A percentile compares a stretch with the other conserved stretches of the same genome.
These are phyloP conservation scores for Clarias laeviceps DNA, from an alignment of 2,797 vertebrate genomes.

Conservation along the genomic window DNA sequence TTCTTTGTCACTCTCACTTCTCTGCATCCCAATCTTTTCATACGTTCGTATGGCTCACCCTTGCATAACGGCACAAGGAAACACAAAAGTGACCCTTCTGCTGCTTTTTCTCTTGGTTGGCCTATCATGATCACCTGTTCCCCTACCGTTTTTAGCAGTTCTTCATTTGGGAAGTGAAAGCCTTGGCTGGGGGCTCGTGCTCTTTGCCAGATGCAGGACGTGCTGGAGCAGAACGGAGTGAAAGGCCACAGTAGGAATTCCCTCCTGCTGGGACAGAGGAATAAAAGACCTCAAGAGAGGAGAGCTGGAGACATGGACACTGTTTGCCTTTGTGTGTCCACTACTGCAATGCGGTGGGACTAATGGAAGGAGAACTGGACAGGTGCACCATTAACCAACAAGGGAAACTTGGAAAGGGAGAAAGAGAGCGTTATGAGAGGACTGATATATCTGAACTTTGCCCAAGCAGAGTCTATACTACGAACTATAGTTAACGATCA, in stretches of 20 bases:
- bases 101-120: conserved; percentile 1
- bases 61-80: conserved; percentile 21
- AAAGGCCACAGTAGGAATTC: conserved; percentile 70
- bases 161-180: conserved; percentile 76
- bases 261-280: conserved; percentile 67
- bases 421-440: background rate
- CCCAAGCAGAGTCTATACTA: background rate
- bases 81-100: conserved; percentile 45
- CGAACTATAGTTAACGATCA: background rate
- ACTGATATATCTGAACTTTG: background rate
- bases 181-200: conserved; percentile 55
- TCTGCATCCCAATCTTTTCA: background rate
- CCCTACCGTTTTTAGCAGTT: conserved; percentile 70
- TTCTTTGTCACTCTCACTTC: background rate
- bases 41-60: conserved; percentile 43
- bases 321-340: conserved; percentile 56
- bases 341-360: conserved; percentile 48
- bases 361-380: conserved; percentile 41
- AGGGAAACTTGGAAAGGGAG: conserved; percentile 3
- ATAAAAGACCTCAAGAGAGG: conserved; percentile 41
- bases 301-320: conserved; percentile 49
- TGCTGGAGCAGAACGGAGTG: conserved; percentile 73
- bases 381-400: conserved; percentile 51
- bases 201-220: conserved; percentile 68
- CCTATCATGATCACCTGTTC: conserved; percentile 61